Evolutionary conservation across 1,140 invertebrate species (phyloP), one percentile per base, ranked within the genome.

Genomic region (Drosophila paulistorum): DNA sequence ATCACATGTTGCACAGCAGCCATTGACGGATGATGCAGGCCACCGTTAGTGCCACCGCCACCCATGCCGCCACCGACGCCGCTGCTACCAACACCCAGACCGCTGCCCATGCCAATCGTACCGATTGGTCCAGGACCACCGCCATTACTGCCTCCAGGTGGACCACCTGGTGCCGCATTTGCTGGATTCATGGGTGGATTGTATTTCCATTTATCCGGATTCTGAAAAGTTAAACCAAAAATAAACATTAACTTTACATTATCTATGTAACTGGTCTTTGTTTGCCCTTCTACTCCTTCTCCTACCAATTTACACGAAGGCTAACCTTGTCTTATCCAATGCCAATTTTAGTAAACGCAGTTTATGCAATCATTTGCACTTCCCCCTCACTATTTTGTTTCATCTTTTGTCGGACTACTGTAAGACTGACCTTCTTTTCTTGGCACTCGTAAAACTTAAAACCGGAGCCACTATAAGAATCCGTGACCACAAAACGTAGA

Each of bases 131-230:
- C 89, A 0, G 87, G 90, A 5, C 90, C 90, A 48, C 87, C 90
- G 26, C 87, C 86, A 54, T 79, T 82, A 68, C 66, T 87, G 10
- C 60, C 60, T 9, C 90, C 82, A 3, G 87, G 85, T 41, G 78
- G 80, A 61, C 72, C 90, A 17, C 90, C 90, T 4, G 90, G 90
- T 41, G 90, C 90, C 4, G 89, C 90, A 45, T 91, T 91, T 3
- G 70, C 76, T 10, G 90, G 74, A 77, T 91, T 91, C 89, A 91
- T 91, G 9, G 91, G 90, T n/a, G 90, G 87, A 87, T 94, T 93
- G 83, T 93, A 95, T 83, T 95, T 95, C 94, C 94, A 95, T 91
- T 95, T 95, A 81, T 95, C 94, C 81, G 94, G 94, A 91, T 94
- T 95, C 94, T 95, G 76, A 0, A 79, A 77, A 55, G 92, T 64